Base-by-base conservation (phyloP, 2,888 invertebrate species). In the Caenorhabditis sp. region DNA sequence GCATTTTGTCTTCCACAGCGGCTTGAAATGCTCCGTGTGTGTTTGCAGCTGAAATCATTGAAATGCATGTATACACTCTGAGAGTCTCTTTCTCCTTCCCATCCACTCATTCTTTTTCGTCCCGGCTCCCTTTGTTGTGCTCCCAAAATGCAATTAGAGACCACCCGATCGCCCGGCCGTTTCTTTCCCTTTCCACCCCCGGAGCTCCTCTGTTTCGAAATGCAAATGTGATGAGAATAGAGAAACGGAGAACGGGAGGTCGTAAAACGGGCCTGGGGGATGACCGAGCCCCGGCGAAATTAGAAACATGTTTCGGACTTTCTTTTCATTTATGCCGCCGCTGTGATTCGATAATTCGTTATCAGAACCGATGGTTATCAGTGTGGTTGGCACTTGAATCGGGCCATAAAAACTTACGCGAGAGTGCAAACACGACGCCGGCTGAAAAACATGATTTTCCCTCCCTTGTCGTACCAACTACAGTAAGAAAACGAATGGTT, bases 21-120 rank as follows among this genome's bases (percentile, higher is more conserved):
- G 88, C 70, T 85, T 85, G 82, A 86, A 88, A 76, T 88, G 87
- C 55, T 87, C 87, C 48, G 83, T 82, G 58, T 87, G 86, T 17
- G 81, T 70, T 50, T 84, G 80, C n/a, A 87, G 76, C 87, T 87
- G 79, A 71, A 86, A 79, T 15, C 15, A 35, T 17, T 7, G 13
- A 24, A 15, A 35, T 27, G n/a, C n/a, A 9, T 58, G 24, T 41
- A 11, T 68, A 39, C 27, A 45, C 46, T n/a, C n/a, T n/a, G 30
- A 30, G 45, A 37, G 50, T 53, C 43, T 52, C 30, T 11, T 17
- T 48, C 30, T 20, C 46, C 15, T 37, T 27, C 35, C 35, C 6
- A 13, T 35, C 35, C 35, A 35, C 15, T 39, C 30, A 50, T 6
- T 13, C 22, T 9, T 52, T 9, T 27, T n/a, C 50, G 22, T 32